Percentiles rank a stretch among this genome's conserved stretches.
Evolutionary conservation across 2,113 vertebrate genomes (phyloP).

Genomic region (Anhinga anhinga): DNA sequence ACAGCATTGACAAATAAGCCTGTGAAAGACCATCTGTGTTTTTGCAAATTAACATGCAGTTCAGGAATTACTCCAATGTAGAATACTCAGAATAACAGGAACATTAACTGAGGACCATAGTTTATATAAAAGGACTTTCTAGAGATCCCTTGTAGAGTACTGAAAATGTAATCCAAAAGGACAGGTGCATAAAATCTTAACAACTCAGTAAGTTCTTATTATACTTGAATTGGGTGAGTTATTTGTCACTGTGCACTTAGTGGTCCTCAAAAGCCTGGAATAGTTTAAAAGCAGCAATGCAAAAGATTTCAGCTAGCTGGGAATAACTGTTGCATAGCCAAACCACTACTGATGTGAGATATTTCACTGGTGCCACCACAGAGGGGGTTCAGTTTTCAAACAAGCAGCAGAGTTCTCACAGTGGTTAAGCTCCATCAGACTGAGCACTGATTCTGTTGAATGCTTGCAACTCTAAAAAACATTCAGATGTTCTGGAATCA

Average conservation of each 20-base stretch:
- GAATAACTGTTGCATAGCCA: neutral
- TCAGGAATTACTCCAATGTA: neutral
- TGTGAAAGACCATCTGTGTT: neutral
- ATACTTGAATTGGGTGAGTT: neutral
- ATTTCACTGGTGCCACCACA: neutral
- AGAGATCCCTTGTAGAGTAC: neutral
- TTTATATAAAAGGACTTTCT: neutral
- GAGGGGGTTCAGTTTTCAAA: neutral
- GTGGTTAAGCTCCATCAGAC: neutral
- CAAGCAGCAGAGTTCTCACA: neutral
- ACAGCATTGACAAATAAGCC: neutral
- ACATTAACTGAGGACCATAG: neutral
- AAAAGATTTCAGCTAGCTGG: neutral
- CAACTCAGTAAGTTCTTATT: neutral
- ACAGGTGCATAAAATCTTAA: neutral
- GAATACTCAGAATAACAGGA: neutral
- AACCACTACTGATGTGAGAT: rapidly evolving
- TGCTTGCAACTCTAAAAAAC: neutral
- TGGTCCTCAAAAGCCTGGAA: neutral
- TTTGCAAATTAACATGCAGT: neutral
- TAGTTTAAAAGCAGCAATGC: neutral
- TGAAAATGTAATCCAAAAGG: neutral
- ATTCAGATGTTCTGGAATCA: neutral
- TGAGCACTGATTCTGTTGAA: neutral
- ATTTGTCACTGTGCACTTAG: neutral